Base-by-base conservation (phyloP, 2,113 vertebrate species). In the Dromas ardeola region DNA sequence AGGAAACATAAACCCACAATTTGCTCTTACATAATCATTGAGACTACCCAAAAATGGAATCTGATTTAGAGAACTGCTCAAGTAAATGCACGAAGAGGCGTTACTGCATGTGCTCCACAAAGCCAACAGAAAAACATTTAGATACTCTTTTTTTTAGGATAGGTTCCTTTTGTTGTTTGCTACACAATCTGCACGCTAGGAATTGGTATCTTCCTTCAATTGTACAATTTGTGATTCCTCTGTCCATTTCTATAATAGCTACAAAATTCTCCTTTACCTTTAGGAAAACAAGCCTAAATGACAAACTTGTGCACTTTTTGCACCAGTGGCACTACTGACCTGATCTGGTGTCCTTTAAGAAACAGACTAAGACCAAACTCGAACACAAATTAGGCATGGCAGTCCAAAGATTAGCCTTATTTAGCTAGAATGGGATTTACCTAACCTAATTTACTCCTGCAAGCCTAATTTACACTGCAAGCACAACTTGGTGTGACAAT, bases 11-110 rank as follows among this genome's bases (percentile, higher is more conserved):
- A 95, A 84, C 49, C 30, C 40, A 65, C 62, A 89, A 81, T 84
- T 95, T 73, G 71, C 22, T 88, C 36, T 95, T 95, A 94, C 66
- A 86, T 85, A 96, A 94, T 92, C 67, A 83, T 91, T 12, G 18
- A 84, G 82, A 67, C 59, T 93, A 85, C 76, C 50, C 88, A 69
- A 95, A 94, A 90, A 97, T 62, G 93, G 38, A 73, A 96, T 94
- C 74, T 83, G 72, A 94, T 93, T 95, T 93, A 83, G 59, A 92
- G 84, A 96, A 55, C 38, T 86, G 82, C 83, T 95, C 66, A 78
- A 81, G 72, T 62, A 93, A 96, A 88, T 61, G 70, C 91, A 81
- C 21, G 20, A 93, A 91, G 86, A 96, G 53, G 78, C 29, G 40
- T 86, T 59, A 77, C 71, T 6, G 19, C 73, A 47, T 40, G 74